Evolutionary conservation across 2,113 vertebrate species (phyloP), one percentile per base, ranked within the genome.

Genomic region (Burhinus bistriatus): DNA sequence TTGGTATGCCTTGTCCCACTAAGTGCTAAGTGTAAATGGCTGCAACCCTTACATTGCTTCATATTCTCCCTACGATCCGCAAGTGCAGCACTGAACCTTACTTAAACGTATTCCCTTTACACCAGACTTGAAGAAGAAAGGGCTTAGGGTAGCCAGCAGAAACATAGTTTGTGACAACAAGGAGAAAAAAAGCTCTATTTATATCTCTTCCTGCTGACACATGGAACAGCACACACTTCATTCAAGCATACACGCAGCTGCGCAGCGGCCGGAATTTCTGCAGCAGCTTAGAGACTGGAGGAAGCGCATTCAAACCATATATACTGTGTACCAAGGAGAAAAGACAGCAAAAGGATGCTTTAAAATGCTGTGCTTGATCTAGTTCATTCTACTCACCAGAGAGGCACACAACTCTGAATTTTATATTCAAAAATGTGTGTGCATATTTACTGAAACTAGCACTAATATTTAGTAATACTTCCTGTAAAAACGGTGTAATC

Each of bases 181-280:
- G 64, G 79, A 85, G 83, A 9, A 76, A 72, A 72, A 90, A 81
- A 77, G 51, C 73, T 94, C 95, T 97, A 93, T 96, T 97, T 97
- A 32, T 96, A 91, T 93, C 82, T 55, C 75, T 15, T 93, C 38
- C 89, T 92, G 81, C 92, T 96, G 97, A 90, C 90, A 95, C 90
- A 76, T 5, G 73, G 71, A 92, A 77, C 6, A 88, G 71, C 70
- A 70, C 68, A 58, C 23, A 2, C 79, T 96, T 86, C 82, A 88
- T 40, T 80, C 72, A 89, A 89, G 91, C 90, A 82, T 16, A 38
- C 55, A 89, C 3, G 0, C 95, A 96, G 92, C 94, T 95, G 94
- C 93, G 95, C 89, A 72, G 91, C 9, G 65, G 77, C 91, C 95
- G 95, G 61, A 81, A 95, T 71, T 71, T 68, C 70, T 87, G 80